These are phyloP conservation scores for Cerastoderma edule DNA, from an alignment of 2,888 invertebrate species.

Conservation along the genomic window DNA sequence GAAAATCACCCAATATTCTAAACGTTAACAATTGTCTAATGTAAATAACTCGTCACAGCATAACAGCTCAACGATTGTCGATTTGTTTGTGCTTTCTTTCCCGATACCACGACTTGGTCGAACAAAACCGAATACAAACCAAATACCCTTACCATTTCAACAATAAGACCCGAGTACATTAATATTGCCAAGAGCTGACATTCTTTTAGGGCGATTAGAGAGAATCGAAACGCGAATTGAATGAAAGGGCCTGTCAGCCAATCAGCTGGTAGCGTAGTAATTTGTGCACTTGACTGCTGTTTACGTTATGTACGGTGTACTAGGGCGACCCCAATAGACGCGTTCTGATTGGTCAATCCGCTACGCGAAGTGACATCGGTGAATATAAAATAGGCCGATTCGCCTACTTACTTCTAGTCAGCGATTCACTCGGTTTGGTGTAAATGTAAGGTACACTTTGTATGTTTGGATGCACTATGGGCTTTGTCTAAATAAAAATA, in stretches of 20 bases:
- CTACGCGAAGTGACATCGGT: constrained; percentile 10
- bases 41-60: too few species aligned
- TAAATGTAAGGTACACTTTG: neutral
- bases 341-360: constrained; percentile 25
- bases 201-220: too few species aligned
- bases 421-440: constrained; percentile 16
- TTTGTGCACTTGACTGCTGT: constrained; percentile 20
- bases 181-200: too few species aligned
- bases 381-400: neutral
- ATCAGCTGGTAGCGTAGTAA: constrained; percentile 10
- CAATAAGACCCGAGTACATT: too few species aligned
- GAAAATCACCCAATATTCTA: too few species aligned
- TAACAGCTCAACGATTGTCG: too few species aligned
- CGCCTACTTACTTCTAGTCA: constrained; percentile 16
- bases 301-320: constrained; percentile 23
- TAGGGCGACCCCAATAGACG: constrained; percentile 16
- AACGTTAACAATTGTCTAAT: too few species aligned
- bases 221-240: too few species aligned
- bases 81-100: too few species aligned
- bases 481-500: neutral
- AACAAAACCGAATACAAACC: too few species aligned
- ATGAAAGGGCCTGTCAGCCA: constrained; percentile 5
- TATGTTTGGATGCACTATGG: neutral
- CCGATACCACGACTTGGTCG: too few species aligned
- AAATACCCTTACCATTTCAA: too few species aligned